Conservation (phyloP, 1,140 invertebrate genomes). For the Xylocopa sonorina region DNA sequence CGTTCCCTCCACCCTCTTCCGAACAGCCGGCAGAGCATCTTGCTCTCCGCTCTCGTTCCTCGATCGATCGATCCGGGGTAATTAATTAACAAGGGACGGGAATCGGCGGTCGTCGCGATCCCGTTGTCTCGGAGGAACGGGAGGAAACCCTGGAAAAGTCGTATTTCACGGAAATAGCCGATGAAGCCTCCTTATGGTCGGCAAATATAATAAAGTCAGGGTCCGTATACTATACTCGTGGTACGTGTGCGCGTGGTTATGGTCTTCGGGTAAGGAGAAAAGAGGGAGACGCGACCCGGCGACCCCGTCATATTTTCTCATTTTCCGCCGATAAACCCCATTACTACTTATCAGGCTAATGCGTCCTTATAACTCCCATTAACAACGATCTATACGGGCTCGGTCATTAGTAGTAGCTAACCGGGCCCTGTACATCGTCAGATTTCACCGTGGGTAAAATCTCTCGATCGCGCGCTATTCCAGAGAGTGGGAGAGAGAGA, state of each 20-base stretch:
- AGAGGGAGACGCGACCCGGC: slow-evolving; percentile 68
- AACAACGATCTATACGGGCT: slow-evolving; percentile 80
- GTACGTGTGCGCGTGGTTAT: too few species aligned
- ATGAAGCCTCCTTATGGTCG: slow-evolving; percentile 80
- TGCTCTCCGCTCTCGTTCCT: too few species aligned
- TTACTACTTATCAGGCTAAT: slow-evolving; percentile 83
- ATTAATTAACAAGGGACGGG: neutral
- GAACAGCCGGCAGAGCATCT: too few species aligned
- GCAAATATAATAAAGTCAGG: slow-evolving; percentile 81
- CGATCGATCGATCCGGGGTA: too few species aligned
- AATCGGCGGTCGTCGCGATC: too few species aligned
- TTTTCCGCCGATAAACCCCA: slow-evolving; percentile 82
- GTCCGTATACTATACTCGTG: slow-evolving; percentile 81
- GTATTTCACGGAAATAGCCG: slow-evolving; percentile 79
- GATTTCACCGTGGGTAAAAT: slow-evolving; percentile 57
- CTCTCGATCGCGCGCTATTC: too few species aligned
- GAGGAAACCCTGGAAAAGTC: slow-evolving; percentile 64
- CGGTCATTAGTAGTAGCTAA: slow-evolving; percentile 75
- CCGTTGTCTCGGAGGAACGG: neutral
- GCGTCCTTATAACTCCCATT: slow-evolving; percentile 80
- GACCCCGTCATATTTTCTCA: slow-evolving; percentile 80
- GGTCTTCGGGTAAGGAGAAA: slow-evolving; percentile 64
- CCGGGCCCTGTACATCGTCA: slow-evolving; percentile 52
- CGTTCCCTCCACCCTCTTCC: slow-evolving; percentile 52
- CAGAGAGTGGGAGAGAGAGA: neutral